Percentiles rank a stretch among this genome's conserved stretches.
These are phyloP conservation scores for Smithornis capensis DNA, from an alignment of 2,113 vertebrate genomes.

Conservation along the genomic window DNA sequence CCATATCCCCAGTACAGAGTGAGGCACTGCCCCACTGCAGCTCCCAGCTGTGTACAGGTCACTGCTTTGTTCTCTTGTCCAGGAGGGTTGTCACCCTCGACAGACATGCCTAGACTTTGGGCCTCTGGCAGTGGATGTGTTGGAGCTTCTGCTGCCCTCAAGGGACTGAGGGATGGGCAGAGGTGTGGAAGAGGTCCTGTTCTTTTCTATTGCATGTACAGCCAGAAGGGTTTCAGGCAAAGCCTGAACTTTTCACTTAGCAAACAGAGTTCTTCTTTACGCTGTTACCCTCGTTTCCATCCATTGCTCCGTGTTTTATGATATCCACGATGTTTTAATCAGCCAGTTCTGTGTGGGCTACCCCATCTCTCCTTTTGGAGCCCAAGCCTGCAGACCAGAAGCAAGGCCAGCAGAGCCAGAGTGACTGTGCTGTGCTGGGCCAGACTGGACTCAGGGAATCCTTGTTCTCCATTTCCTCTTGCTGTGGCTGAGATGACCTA, in stretches of 20 bases:
- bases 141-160: background rate
- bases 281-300: background rate
- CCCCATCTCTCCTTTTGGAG: background rate
- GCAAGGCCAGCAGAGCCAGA: background rate
- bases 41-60: background rate
- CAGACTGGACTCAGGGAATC: background rate
- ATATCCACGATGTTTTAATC: background rate
- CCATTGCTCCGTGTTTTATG: background rate
- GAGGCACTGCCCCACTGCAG: background rate
- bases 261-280: background rate
- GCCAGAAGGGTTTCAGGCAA: background rate
- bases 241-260: background rate
- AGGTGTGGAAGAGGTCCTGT: background rate
- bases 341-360: background rate
- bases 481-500: background rate
- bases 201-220: background rate
- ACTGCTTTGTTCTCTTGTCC: background rate
- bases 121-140: background rate
- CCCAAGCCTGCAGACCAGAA: background rate
- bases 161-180: background rate
- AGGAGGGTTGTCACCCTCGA: accelerated
- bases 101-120: background rate
- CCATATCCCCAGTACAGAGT: accelerated
- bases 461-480: background rate
- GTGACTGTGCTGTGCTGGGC: background rate